Conservation (phyloP, 2,797 vertebrate genomes). For the Karalla daura region DNA sequence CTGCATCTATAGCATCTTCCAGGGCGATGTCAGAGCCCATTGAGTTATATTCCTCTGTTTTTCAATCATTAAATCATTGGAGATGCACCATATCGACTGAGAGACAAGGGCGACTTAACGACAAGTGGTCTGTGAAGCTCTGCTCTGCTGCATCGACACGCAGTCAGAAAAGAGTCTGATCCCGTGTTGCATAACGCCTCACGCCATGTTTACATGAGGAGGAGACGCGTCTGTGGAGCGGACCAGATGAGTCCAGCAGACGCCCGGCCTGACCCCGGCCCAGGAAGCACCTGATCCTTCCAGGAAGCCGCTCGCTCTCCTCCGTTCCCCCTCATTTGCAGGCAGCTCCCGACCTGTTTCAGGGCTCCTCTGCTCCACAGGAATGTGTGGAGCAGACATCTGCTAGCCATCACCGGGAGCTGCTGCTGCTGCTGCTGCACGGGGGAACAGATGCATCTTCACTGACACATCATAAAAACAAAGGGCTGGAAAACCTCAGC, state of each 20-base stretch:
- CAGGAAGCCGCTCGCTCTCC: conserved; percentile 50
- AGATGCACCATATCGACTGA: conserved; percentile 28
- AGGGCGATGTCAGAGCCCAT: conserved; percentile 27
- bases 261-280: conserved; percentile 49
- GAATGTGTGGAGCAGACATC: conserved; percentile 63
- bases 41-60: conserved; percentile 37
- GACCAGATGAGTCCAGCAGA: conserved; percentile 46
- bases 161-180: conserved; percentile 20
- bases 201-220: conserved; percentile 17
- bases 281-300: conserved; percentile 69
- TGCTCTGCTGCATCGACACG: conserved; percentile 62
- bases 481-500: not conserved
- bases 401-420: conserved; percentile 70
- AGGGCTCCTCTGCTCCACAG: conserved; percentile 39
- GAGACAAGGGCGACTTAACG: conserved; percentile 31
- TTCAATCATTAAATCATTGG: conserved; percentile 42
- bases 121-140: conserved; percentile 25
- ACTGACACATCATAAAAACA: conserved; percentile 41
- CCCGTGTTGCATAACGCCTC: not conserved
- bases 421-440: conserved; percentile 22
- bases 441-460: conserved; percentile 49
- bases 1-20: too few species aligned
- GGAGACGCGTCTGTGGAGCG: conserved; percentile 11
- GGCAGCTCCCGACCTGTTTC: conserved; percentile 49
- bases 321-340: conserved; percentile 66